A percentile compares a stretch with the other conserved stretches of the same genome.
phyloP scores from a whole-genome alignment of 2,113 vertebrate species.

The Lynx canadensis region DNA sequence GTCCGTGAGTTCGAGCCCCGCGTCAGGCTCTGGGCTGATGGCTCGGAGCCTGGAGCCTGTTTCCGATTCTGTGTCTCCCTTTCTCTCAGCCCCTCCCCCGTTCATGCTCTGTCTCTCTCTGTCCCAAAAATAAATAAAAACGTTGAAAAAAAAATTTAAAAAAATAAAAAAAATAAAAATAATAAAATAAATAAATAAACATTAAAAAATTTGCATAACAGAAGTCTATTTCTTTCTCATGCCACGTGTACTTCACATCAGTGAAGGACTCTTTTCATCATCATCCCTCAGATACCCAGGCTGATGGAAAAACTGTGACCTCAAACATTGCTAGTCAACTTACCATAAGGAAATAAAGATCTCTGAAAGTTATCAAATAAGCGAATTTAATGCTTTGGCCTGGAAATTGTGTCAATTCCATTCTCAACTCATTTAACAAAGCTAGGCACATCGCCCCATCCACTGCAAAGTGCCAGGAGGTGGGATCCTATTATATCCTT shows the following conservation, averaged over 20 bases:
- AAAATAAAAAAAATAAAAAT: too few species aligned
- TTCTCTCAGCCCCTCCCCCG: too few species aligned
- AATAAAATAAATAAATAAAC: too few species aligned
- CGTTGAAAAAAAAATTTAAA: too few species aligned
- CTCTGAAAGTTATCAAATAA: neutral
- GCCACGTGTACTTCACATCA: neutral
- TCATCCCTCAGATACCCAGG: neutral
- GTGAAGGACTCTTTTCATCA: neutral
- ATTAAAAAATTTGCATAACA: neutral
- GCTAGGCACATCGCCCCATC: neutral
- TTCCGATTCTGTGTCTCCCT: too few species aligned
- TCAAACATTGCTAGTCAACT: neutral
- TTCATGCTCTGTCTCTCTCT: too few species aligned
- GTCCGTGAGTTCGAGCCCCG: too few species aligned
- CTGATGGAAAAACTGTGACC: neutral
- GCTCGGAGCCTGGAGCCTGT: too few species aligned
- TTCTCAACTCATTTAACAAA: neutral
- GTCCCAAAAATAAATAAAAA: too few species aligned
- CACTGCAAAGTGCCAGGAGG: neutral
- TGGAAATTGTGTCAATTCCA: neutral
- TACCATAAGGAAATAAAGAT: neutral
- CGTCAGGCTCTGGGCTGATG: too few species aligned
- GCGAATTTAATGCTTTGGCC: neutral
- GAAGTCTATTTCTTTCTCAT: neutral
- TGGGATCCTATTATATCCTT: neutral